Conservation (phyloP, 2,888 invertebrate genomes). For the Dasysyrphus tricinctus region DNA sequence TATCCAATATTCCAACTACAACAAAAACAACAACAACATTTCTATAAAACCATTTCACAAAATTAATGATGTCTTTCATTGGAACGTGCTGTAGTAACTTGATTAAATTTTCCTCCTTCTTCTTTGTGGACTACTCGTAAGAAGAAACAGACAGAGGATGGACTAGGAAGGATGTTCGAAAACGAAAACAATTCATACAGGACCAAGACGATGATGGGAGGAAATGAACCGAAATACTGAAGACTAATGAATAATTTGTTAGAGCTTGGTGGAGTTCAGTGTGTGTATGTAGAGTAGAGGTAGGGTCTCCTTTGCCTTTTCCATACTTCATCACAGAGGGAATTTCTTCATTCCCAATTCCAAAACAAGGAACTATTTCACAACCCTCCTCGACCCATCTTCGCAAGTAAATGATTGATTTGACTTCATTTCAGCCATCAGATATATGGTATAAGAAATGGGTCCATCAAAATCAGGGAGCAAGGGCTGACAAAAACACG, state of each 20-base stretch:
- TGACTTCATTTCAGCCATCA: constrained; percentile 41
- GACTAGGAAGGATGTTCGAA: constrained; percentile 49
- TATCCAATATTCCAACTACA: constrained; percentile 31
- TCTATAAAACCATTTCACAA: constrained; percentile 43
- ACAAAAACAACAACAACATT: background rate
- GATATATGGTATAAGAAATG: background rate
- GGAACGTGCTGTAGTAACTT: constrained; percentile 74
- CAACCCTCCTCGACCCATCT: constrained; percentile 31
- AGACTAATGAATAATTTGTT: constrained; percentile 76
- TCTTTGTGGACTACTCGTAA: background rate
- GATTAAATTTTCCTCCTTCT: constrained; percentile 72
- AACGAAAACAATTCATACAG: constrained; percentile 44
- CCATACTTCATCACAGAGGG: constrained; percentile 33
- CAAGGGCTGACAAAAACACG: constrained; percentile 14
- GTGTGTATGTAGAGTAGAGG: constrained; percentile 12
- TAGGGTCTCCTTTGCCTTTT: constrained; percentile 10
- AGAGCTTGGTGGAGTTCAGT: constrained; percentile 34
- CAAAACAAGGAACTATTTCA: constrained; percentile 39
- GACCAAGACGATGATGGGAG: constrained; percentile 45
- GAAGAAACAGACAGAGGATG: constrained; percentile 41
- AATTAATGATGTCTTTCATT: constrained; percentile 76
- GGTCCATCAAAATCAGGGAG: constrained; percentile 40
- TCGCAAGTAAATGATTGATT: constrained; percentile 72
- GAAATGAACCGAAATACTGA: constrained; percentile 74
- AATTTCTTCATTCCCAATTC: background rate